Evolutionary conservation across 2,113 vertebrate species (phyloP), one percentile per base, ranked within the genome.

Genomic region (Machaerirhynchus nigripectus): DNA sequence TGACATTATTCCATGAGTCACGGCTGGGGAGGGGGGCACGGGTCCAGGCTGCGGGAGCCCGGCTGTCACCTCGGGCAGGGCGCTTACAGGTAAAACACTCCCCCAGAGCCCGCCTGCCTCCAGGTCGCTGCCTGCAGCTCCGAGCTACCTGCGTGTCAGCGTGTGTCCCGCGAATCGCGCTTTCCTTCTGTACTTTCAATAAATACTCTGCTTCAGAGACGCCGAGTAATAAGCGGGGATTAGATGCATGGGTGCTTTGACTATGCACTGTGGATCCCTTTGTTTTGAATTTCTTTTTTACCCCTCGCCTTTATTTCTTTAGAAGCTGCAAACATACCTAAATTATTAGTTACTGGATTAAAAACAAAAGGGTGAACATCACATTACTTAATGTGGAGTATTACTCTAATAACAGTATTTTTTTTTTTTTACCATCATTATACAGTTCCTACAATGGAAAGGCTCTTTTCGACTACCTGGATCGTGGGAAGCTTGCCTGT

Each of bases 271-370:
- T 46, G 79, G 46, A 90, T 59, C 56, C 27, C 30, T 90, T 93
- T 93, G 70, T 85, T 85, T 78, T 49, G n/a, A 88, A 85, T 60
- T 39, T n/a, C 31, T 47, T 24, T 39, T 18, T 52, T 8, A n/a
- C 37, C 11, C 27, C 14, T 23, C 16, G 2, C 23, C 83, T 93
- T 80, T 74, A 67, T 83, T 78, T 64, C 46, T 83, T 79, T 53
- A 39, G 87, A 89, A 94, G 53, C 33, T 35, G 37, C 27, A 55
- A 96, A 49, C 68, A 67, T 50, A 90, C 50, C 63, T 70, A 47
- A 83, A 33, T 74, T 83, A 67, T 88, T 95, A 93, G 59, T 69
- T 83, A 84, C 60, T n/a, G 85, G 68, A 63, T 94, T 94, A 90
- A 86, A 96, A 96, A 86, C 81, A 90, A 86, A 96, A 42, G 6